phyloP scores from a whole-genome alignment of 2,113 vertebrate genomes.

The Sylvia atricapilla region DNA sequence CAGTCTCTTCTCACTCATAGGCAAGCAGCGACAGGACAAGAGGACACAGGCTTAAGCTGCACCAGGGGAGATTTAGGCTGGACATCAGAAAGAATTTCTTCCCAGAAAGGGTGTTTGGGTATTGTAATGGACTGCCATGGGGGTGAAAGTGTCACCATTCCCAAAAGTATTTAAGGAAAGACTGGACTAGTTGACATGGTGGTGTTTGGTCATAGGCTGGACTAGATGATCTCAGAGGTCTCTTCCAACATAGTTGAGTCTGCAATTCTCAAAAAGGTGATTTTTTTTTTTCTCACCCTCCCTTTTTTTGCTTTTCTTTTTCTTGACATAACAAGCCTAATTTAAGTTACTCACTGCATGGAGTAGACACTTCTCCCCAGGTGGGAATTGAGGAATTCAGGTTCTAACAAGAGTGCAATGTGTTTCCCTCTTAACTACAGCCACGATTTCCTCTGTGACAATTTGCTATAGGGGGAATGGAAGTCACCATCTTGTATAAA shows the following conservation, averaged over 20 bases:
- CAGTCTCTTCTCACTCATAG: accelerated
- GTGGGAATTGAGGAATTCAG: not conserved
- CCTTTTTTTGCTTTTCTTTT: not conserved
- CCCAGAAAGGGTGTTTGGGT: not conserved
- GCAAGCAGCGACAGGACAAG: not conserved
- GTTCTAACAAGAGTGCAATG: not conserved
- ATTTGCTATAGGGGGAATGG: not conserved
- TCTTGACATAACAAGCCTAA: not conserved
- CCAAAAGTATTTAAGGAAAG: not conserved
- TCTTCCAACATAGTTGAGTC: not conserved
- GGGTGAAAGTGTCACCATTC: not conserved
- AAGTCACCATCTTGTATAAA: not conserved
- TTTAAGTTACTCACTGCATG: not conserved
- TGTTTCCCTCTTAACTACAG: not conserved
- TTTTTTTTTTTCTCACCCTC: not conserved
- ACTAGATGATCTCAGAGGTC: not conserved
- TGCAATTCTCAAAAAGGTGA: not conserved
- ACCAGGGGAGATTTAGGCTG: not conserved
- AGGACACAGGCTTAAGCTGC: too few species aligned
- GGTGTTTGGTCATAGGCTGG: too few species aligned
- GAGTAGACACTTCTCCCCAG: not conserved
- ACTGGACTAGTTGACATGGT: not conserved
- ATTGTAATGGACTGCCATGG: not conserved
- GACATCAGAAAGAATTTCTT: not conserved
- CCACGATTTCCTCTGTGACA: not conserved